Conservation (phyloP, 2,113 vertebrate species). For the Cathartes aura region DNA sequence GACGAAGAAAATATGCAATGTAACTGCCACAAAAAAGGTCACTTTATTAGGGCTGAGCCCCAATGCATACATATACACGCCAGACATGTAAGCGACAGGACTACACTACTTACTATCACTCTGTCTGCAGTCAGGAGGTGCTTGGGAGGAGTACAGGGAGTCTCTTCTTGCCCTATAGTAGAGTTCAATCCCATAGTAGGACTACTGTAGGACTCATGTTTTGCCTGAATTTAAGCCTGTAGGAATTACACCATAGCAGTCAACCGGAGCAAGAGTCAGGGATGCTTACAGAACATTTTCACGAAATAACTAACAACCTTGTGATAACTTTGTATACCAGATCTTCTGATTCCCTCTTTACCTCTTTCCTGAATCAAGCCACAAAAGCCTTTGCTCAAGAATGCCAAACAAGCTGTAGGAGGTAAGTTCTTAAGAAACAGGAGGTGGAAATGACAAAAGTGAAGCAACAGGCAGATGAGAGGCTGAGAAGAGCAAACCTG, state of each 20-base stretch:
- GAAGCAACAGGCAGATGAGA: neutral
- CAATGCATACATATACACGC: fast-evolving
- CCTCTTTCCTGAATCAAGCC: neutral
- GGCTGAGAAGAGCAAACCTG: neutral
- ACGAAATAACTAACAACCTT: neutral
- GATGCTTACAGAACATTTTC: neutral
- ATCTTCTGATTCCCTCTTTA: neutral
- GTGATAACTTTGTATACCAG: neutral
- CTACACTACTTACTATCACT: too few relatives aligned
- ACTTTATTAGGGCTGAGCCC: neutral
- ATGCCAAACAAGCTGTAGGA: neutral
- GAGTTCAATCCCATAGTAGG: neutral
- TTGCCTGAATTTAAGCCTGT: neutral
- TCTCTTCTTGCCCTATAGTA: too few relatives aligned
- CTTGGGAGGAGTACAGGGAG: neutral
- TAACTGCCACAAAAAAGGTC: neutral
- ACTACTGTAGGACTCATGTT: fast-evolving
- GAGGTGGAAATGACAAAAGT: neutral
- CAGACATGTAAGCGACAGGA: neutral
- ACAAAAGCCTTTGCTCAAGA: neutral
- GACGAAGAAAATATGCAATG: neutral
- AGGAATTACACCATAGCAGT: neutral
- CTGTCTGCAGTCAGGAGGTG: neutral
- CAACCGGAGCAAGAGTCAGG: neutral
- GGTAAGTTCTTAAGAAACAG: neutral